Evolutionary conservation across 2,888 invertebrate genomes (phyloP), one percentile per base, ranked within the genome.

Genomic region (Chymomyza procnemis): DNA sequence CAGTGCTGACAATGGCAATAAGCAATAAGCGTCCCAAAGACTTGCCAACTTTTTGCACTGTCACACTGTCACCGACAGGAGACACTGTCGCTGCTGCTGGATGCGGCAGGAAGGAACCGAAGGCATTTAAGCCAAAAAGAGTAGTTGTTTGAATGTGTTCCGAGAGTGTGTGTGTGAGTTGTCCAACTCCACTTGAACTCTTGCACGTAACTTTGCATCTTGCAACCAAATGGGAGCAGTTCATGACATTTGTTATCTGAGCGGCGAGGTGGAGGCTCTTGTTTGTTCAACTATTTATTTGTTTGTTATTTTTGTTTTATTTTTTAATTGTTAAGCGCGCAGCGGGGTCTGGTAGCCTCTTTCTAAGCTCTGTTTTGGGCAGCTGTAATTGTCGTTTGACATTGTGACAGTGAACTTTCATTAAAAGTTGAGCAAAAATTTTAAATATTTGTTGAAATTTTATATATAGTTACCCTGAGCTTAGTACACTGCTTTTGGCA

Each of bases 331-430:
- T 50, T 18, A 16, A 50, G 48, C 50, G 22, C 22, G 26, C 4
- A 6, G 26, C 6, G 26, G 26, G 30, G 22, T 30, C 16, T 22
- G 55, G 5, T 57, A 26, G 22, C 14, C 30, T 47, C 8, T 26
- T 61, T 61, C 16, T 50, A 26, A 64, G 26, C 58, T 62, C 67
- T 55, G 57, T 68, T 65, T 64, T 55, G 57, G 62, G 9, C 69
- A 68, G 63, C 61, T 74, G 61, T 56, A 64, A 64, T 59, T 60
- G 67, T 63, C 67, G 71, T 18, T 64, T 81, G 84, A 71, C 77
- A 61, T 63, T 66, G 54, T 84, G 84, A 74, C 82, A 83, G 78
- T 83, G 82, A 83, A 82, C 84, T 71, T 65, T 47, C 61, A 57
- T 56, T 56, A 61, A 67, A 62, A 69, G 69, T 52, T 64, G 21